Evolutionary conservation across 2,888 invertebrate species (phyloP), one percentile per base, ranked within the genome.

Genomic region (Bursaphelenchus okinawaensis): DNA sequence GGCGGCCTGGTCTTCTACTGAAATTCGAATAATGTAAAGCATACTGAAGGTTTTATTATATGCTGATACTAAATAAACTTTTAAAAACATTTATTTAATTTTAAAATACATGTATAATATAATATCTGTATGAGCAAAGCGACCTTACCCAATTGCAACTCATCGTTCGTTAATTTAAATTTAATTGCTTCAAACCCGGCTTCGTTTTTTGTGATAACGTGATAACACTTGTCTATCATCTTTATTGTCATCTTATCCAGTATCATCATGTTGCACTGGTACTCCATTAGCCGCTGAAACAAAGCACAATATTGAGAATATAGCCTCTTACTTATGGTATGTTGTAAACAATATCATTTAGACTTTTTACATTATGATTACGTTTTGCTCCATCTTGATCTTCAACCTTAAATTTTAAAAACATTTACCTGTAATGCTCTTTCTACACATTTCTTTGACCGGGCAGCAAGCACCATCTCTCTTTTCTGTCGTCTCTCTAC

Each of bases 401-500:
- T n/a, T n/a, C n/a, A n/a, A n/a, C n/a, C n/a, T 16, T 22, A 55
- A 57, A 26, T 23, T 19, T 27, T 61, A n/a, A 4, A 23, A 22
- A 62, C 22, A n/a, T 27, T 28, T 20, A 75, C 75, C 66, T 75
- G 71, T 7, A 78, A 65, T 6, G 74, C 71, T 20, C 64, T 52
- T 24, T 75, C 64, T 8, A 78, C 77, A 67, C 78, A 78, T 26
- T 73, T 69, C 22, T 77, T 69, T 50, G 73, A 73, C 23, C 78
- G 66, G 71, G 73, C 72, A 20, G 77, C 68, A 55, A 77, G 73
- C 1, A 76, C 75, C 0, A 76, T 74, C 50, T 75, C 75, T 59
- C 75, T 61, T 57, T 70, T 71, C 27, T 40, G 22, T 57, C 29
- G 20, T 12, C 16, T 24, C 54, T 62, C 62, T 31, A 20, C 22